Evolutionary conservation across 2,888 invertebrate genomes (phyloP).

Genomic region (Idaea biselata): DNA sequence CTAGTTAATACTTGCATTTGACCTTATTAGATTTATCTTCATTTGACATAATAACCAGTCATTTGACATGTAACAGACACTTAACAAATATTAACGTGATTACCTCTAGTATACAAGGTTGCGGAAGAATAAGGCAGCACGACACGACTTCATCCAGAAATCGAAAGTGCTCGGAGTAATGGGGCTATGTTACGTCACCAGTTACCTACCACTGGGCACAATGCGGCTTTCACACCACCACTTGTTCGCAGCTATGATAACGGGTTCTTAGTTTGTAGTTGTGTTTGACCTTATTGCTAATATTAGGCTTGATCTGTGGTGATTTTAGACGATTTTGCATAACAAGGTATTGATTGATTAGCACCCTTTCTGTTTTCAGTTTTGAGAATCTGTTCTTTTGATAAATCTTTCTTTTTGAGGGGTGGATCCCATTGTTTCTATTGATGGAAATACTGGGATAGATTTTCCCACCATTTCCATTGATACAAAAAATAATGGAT

Average conservation of each 20-base stretch:
- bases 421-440: no score
- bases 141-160: constrained; percentile 64
- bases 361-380: no score
- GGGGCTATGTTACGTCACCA: constrained; percentile 48
- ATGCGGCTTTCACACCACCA: constrained; percentile 36
- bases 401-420: no score
- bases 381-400: no score
- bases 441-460: no score
- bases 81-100: not conserved
- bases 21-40: no score
- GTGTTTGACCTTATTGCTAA: constrained; percentile 8
- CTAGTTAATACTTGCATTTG: constrained; percentile 1
- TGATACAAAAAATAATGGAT: no score
- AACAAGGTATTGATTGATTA: no score
- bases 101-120: constrained; percentile 16
- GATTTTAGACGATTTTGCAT: no score
- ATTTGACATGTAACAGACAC: not conserved
- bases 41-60: not conserved
- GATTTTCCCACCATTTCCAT: no score
- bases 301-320: no score
- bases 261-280: not conserved
- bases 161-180: constrained; percentile 55
- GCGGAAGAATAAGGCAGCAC: constrained; percentile 37
- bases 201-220: constrained; percentile 18
- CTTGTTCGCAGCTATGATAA: not conserved